These are phyloP conservation scores for Sminthurides bifidus DNA, from an alignment of 1,140 invertebrate genomes.

Conservation along the genomic window DNA sequence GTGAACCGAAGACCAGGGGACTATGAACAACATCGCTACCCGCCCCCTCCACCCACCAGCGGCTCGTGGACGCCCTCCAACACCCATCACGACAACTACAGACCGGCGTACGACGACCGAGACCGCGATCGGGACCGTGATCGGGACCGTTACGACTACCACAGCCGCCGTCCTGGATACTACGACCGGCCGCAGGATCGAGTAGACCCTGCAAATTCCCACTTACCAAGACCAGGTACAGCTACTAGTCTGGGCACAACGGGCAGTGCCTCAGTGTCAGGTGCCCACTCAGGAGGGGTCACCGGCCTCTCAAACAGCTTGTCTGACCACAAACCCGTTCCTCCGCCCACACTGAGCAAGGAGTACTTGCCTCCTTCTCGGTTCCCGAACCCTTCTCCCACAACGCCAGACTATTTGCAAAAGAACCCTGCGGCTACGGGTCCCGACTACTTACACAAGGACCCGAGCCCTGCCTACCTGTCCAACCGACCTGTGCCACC, in stretches of 20 bases:
- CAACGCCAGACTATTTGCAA: not conserved
- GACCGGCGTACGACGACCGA: not conserved
- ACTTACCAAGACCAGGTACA: slow-evolving; percentile 6
- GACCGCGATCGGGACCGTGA: not conserved
- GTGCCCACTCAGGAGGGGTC: not conserved
- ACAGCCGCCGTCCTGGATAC: not conserved
- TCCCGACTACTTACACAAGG: no score
- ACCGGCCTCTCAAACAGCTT: not conserved
- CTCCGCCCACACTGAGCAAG: no score
- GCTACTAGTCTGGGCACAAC: no score
- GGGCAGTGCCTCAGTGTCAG: not conserved
- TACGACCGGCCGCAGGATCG: slow-evolving; percentile 7
- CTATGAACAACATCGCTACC: not conserved
- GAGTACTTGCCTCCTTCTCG: not conserved
- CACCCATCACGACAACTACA: not conserved
- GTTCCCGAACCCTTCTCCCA: not conserved
- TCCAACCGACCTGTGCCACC: not conserved
- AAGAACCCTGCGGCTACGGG: not conserved
- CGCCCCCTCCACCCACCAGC: not conserved
- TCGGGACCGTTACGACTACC: slow-evolving; percentile 1
- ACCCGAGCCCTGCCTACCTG: not conserved
- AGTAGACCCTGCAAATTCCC: not conserved
- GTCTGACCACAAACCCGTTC: not conserved
- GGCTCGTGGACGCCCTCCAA: not conserved
- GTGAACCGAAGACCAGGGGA: slow-evolving; percentile 16